phyloP scores from a whole-genome alignment of 2,797 vertebrate species.

The Microctenopoma stevenorrisi region DNA sequence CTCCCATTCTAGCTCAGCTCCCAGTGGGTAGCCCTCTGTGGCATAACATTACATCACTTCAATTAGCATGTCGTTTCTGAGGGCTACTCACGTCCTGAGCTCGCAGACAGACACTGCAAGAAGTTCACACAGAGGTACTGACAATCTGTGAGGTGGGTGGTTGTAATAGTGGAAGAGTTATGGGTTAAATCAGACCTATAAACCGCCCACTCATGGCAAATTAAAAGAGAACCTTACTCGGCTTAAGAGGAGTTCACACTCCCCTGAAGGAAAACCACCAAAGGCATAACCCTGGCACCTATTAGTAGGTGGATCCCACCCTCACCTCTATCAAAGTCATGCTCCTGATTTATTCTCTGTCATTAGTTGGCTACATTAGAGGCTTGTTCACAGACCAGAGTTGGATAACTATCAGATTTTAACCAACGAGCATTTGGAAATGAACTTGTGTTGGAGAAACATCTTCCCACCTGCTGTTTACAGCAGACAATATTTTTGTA shows the following conservation, averaged over 20 bases:
- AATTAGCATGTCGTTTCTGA: constrained; percentile 66
- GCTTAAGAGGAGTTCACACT: constrained; percentile 71
- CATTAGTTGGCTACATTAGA: constrained; percentile 51
- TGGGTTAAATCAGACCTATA: constrained; percentile 75
- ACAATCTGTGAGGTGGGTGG: constrained; percentile 65
- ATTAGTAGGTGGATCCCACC: constrained; percentile 66
- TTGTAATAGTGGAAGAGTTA: constrained; percentile 69
- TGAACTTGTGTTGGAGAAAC: not conserved
- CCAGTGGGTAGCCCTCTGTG: constrained; percentile 62
- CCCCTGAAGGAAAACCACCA: constrained; percentile 70
- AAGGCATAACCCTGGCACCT: constrained; percentile 56
- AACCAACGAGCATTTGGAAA: constrained; percentile 24
- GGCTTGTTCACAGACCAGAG: constrained; percentile 46
- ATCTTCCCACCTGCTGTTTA: not conserved
- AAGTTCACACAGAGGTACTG: constrained; percentile 56
- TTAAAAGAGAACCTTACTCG: constrained; percentile 71
- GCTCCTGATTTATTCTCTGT: constrained; percentile 68
- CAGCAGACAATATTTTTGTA: not conserved
- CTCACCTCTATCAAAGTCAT: constrained; percentile 68
- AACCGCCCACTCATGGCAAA: constrained; percentile 75
- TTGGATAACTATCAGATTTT: constrained; percentile 21
- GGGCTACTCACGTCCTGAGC: constrained; percentile 45
- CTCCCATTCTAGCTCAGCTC: constrained; percentile 68
- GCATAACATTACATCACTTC: constrained; percentile 79
- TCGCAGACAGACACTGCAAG: constrained; percentile 40